Percentiles rank a stretch among this genome's conserved stretches.
phyloP scores from a whole-genome alignment of 2,113 vertebrate genomes.

The Carlito syrichta region DNA sequence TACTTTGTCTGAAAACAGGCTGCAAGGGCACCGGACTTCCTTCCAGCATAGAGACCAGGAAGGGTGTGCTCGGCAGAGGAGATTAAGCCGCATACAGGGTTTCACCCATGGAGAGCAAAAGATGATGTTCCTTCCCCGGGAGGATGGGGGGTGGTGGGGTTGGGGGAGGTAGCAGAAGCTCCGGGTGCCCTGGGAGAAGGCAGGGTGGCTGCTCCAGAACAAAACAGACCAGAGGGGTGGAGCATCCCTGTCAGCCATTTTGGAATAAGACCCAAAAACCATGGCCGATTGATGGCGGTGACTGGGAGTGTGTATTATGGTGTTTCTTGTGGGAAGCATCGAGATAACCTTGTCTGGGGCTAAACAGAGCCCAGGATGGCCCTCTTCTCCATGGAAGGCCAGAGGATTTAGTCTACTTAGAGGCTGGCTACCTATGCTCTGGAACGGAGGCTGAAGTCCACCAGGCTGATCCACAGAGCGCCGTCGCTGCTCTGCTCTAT shows the following conservation, averaged over 20 bases:
- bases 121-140: background rate
- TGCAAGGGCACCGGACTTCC: background rate
- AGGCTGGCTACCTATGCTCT: background rate
- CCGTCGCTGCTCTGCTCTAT: background rate
- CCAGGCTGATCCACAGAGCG: background rate
- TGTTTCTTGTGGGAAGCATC: no score
- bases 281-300: background rate
- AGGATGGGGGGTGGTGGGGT: no score
- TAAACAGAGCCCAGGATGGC: rapidly evolving
- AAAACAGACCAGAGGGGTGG: background rate
- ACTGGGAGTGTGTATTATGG: background rate
- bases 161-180: background rate
- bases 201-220: rapidly evolving
- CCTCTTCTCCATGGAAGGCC: background rate
- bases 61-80: background rate
- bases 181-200: background rate
- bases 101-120: background rate
- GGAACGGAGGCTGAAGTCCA: background rate
- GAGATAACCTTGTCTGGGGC: background rate
- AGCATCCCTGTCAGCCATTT: background rate
- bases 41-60: background rate
- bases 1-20: background rate
- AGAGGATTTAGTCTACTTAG: background rate
- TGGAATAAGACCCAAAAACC: background rate
- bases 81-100: background rate